A percentile compares a stretch with the other conserved stretches of the same genome.
Evolutionary conservation across 2,888 invertebrate genomes (phyloP).

Genomic region (Trilocha varians): DNA sequence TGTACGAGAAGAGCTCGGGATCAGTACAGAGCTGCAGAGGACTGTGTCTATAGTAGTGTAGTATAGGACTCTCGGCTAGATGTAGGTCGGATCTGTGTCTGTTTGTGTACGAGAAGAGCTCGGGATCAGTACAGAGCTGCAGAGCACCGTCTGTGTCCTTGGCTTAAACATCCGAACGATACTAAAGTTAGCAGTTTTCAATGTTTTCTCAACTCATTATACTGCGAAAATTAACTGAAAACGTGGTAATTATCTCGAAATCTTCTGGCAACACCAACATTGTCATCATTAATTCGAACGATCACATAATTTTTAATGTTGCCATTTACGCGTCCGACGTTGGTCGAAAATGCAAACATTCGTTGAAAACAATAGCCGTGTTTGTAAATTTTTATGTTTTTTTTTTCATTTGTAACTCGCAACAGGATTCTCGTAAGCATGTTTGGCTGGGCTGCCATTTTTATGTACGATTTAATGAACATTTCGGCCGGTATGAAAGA

Average conservation of each 20-base stretch:
- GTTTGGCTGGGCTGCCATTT: neutral
- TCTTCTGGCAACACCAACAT: neutral
- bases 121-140: no score
- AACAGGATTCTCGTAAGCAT: neutral
- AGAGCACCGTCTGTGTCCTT: no score
- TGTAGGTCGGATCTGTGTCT: no score
- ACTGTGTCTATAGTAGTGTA: no score
- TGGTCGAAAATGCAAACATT: conserved; percentile 12
- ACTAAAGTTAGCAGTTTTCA: neutral
- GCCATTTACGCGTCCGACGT: conserved; percentile 16
- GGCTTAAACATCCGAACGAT: neutral
- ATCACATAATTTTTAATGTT: conserved; percentile 18
- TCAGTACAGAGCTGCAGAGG: no score
- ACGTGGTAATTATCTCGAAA: neutral
- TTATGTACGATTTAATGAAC: no score
- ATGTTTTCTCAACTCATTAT: neutral
- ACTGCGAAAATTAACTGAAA: neutral
- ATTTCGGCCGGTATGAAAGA: no score
- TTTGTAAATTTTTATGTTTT: neutral
- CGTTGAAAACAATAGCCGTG: conserved; percentile 9
- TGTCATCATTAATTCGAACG: neutral
- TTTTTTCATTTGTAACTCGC: neutral
- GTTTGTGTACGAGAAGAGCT: no score
- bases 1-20: no score
- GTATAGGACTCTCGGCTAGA: no score